A percentile compares a stretch with the other conserved stretches of the same genome.
Evolutionary conservation across 2,113 vertebrate genomes (phyloP).

Genomic region (Anoplopoma fimbria): DNA sequence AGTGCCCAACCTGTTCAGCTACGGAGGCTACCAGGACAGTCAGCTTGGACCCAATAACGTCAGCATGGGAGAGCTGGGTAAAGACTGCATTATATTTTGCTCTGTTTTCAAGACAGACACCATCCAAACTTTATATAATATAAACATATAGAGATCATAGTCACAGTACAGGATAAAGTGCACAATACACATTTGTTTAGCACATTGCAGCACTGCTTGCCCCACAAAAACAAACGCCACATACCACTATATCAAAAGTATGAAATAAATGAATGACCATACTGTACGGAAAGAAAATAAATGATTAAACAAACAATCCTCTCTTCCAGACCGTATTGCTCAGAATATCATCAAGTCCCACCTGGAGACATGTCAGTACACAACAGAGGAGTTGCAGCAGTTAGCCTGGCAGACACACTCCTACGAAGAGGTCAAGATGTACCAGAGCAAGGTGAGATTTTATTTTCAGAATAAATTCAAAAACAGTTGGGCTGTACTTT

Average conservation of each 20-base stretch:
- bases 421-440: constrained; percentile 98
- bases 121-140: too few relatives aligned
- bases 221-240: neutral
- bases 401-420: constrained; percentile 98
- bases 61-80: constrained; percentile 96
- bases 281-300: neutral
- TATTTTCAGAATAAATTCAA: neutral
- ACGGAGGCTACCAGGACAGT: constrained; percentile 94
- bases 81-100: neutral
- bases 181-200: neutral
- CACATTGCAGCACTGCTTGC: neutral
- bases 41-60: constrained; percentile 91
- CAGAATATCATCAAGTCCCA: constrained; percentile 99
- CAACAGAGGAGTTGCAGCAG: constrained; percentile 96
- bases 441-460: constrained; percentile 96
- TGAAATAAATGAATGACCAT: neutral
- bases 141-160: neutral
- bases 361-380: constrained; percentile 99
- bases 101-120: neutral
- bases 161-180: neutral
- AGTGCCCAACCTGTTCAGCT: constrained; percentile 98
- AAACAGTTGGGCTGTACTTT: neutral
- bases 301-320: constrained; percentile 16
- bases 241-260: constrained; percentile 1
- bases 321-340: constrained; percentile 92